Conservation (phyloP, 2,113 vertebrate species). For the Thermophis baileyi region DNA sequence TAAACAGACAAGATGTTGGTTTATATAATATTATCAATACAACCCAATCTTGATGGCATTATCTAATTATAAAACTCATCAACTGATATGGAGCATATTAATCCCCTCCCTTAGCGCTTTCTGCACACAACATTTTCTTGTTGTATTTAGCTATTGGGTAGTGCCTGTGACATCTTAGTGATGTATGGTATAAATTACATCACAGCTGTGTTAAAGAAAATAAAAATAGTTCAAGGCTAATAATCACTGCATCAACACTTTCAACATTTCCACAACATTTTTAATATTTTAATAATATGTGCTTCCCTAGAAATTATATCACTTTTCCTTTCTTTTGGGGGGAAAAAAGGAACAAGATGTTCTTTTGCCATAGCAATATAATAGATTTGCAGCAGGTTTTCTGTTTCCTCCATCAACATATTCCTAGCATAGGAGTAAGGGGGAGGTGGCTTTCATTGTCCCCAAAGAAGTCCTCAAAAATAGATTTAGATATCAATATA, state of each 20-base stretch:
- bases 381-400: neutral
- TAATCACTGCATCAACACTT: neutral
- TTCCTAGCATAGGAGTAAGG: neutral
- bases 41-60: neutral
- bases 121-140: neutral
- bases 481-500: constrained; percentile 46
- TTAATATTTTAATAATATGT: neutral
- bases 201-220: neutral
- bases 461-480: constrained; percentile 35
- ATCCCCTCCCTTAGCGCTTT: neutral
- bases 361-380: neutral
- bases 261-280: neutral
- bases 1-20: neutral
- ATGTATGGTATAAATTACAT: neutral
- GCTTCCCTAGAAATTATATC: neutral
- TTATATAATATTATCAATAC: neutral
- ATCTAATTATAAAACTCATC: neutral
- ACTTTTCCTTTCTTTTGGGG: neutral
- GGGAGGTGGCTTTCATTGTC: neutral
- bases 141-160: neutral
- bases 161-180: neutral
- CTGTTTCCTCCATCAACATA: neutral
- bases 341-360: neutral
- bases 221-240: neutral
- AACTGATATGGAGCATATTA: constrained; percentile 6